These are phyloP conservation scores for Maniola jurtina DNA, from an alignment of 1,140 invertebrate genomes.

Conservation along the genomic window DNA sequence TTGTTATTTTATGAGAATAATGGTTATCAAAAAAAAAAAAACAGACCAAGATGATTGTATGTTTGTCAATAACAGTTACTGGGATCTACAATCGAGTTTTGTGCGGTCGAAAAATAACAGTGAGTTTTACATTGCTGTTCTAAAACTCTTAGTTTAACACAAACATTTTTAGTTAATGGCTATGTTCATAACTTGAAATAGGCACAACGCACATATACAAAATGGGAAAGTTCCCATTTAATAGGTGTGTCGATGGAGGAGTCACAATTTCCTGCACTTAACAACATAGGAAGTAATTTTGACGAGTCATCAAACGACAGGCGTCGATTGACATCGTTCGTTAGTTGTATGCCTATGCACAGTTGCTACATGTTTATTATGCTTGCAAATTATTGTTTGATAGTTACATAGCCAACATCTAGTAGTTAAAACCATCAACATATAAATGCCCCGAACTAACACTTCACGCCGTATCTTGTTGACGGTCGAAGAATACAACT, in stretches of 20 bases:
- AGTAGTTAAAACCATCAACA: too few species aligned
- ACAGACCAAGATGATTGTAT: too few species aligned
- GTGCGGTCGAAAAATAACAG: too few species aligned
- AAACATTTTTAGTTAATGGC: background rate
- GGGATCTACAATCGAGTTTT: too few species aligned
- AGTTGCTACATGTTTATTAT: background rate
- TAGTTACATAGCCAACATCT: too few species aligned
- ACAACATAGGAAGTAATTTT: constrained; percentile 76
- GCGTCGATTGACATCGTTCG: constrained; percentile 58
- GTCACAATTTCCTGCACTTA: constrained; percentile 78
- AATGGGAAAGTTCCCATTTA: constrained; percentile 45
- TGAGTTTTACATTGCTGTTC: background rate
- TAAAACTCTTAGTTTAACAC: background rate
- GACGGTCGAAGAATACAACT: too few species aligned
- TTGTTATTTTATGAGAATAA: too few species aligned
- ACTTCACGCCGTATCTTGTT: too few species aligned
- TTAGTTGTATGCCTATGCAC: constrained; percentile 41
- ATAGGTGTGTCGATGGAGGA: constrained; percentile 69
- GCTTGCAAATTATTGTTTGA: too few species aligned
- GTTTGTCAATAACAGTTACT: too few species aligned
- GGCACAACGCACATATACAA: constrained; percentile 1
- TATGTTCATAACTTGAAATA: background rate
- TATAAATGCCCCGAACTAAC: too few species aligned
- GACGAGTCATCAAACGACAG: constrained; percentile 75
- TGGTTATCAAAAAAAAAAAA: too few species aligned